phyloP scores from a whole-genome alignment of 2,797 vertebrate genomes.

The Momotus momota region DNA sequence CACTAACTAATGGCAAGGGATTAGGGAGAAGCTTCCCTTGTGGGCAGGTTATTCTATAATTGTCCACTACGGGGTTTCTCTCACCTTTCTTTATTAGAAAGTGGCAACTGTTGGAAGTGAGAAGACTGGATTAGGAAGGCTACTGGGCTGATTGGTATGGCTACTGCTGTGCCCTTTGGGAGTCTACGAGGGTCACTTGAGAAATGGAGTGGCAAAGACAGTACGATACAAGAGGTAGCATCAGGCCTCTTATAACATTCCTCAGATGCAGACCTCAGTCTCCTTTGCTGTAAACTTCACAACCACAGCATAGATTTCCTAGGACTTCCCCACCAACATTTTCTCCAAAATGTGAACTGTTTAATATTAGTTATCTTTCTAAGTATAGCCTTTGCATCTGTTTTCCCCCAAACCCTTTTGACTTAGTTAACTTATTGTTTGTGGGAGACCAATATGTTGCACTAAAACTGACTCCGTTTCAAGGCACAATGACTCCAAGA shows the following conservation, averaged over 20 bases:
- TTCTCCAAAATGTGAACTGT: not conserved
- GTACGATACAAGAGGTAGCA: not conserved
- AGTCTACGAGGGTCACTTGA: not conserved
- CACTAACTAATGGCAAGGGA: not conserved
- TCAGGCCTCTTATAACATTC: not conserved
- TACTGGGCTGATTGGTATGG: not conserved
- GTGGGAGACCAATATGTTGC: not conserved
- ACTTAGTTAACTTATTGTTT: not conserved
- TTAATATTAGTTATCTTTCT: not conserved
- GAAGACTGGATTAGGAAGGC: constrained; percentile 10
- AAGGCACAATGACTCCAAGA: not conserved
- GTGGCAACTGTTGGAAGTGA: constrained; percentile 13
- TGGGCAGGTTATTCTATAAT: constrained; percentile 53
- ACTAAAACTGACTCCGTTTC: not conserved
- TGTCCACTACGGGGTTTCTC: constrained; percentile 29
- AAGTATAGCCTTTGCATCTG: not conserved
- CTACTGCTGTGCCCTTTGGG: not conserved
- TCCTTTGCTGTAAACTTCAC: not conserved
- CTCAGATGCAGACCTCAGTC: not conserved
- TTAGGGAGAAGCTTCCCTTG: constrained; percentile 47
- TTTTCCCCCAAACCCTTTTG: not conserved
- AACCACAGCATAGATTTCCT: not conserved
- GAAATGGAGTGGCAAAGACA: not conserved
- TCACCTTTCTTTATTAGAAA: constrained; percentile 18
- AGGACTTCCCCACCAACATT: not conserved